phyloP scores from a whole-genome alignment of 2,888 invertebrate genomes.

The Sycophila texana region DNA sequence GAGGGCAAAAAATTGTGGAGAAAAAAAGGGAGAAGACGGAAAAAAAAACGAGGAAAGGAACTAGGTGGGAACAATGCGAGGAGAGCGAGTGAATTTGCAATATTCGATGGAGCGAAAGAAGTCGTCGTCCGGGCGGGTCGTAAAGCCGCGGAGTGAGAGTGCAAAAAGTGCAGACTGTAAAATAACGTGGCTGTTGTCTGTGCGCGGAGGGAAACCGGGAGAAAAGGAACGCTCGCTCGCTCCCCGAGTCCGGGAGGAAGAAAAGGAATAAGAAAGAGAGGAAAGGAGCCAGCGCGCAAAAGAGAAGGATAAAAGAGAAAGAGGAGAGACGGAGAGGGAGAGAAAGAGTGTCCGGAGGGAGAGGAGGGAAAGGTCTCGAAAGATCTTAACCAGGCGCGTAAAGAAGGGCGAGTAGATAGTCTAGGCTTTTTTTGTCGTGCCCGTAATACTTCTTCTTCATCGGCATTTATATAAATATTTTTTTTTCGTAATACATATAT shows the following conservation, averaged over 20 bases:
- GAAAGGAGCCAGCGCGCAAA: background rate
- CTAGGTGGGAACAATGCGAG: too few relatives aligned
- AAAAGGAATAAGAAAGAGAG: slow-evolving; percentile 28
- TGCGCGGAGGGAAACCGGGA: background rate
- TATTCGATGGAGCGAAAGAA: slow-evolving; percentile 39
- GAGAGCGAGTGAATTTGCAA: slow-evolving; percentile 39
- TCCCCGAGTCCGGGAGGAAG: slow-evolving; percentile 11
- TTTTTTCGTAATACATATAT: slow-evolving; percentile 18
- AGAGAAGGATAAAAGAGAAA: slow-evolving; percentile 37
- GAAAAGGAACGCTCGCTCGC: slow-evolving; percentile 23
- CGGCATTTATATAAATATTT: slow-evolving; percentile 17
- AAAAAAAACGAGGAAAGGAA: too few relatives aligned
- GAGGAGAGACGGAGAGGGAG: slow-evolving; percentile 24
- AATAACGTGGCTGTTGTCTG: slow-evolving; percentile 50
- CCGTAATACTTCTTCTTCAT: slow-evolving; percentile 22
- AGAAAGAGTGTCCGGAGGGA: slow-evolving; percentile 6
- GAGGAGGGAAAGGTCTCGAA: slow-evolving; percentile 34
- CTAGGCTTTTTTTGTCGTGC: slow-evolving; percentile 49
- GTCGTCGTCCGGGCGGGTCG: background rate
- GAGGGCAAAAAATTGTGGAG: too few relatives aligned
- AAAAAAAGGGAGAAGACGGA: too few relatives aligned
- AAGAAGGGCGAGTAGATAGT: slow-evolving; percentile 54
- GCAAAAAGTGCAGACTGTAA: slow-evolving; percentile 51
- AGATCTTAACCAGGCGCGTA: slow-evolving; percentile 49
- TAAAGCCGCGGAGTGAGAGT: background rate